Evolutionary conservation across 2,888 invertebrate genomes (phyloP).

Genomic region (Macrophya alboannulata): DNA sequence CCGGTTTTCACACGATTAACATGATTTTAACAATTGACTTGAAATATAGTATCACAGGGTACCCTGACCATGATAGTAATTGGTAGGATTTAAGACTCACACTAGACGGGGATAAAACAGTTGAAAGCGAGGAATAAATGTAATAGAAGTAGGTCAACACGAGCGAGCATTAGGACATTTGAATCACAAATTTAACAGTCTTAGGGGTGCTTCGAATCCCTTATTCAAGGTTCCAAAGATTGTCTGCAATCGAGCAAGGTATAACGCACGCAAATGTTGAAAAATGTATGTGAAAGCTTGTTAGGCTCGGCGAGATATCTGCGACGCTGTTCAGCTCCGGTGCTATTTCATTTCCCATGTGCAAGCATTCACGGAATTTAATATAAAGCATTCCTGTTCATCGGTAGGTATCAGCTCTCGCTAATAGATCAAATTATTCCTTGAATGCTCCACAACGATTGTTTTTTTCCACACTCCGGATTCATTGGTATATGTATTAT

Average conservation of each 20-base stretch:
- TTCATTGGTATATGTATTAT: neutral
- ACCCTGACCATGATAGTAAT: neutral
- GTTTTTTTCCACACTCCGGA: conserved; percentile 18
- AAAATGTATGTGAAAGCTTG: conserved; percentile 1
- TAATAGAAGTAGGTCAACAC: conserved; percentile 47
- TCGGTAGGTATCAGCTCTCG: neutral
- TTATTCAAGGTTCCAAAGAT: conserved; percentile 14
- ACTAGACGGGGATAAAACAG: neutral
- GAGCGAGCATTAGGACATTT: conserved; percentile 44
- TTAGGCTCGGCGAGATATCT: neutral
- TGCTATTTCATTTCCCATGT: conserved; percentile 43
- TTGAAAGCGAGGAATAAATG: conserved; percentile 22
- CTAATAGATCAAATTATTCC: neutral
- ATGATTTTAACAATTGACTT: neutral
- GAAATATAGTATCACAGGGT: neutral
- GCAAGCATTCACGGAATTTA: conserved; percentile 44
- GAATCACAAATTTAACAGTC: conserved; percentile 11
- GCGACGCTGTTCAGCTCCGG: neutral
- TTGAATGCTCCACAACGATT: neutral
- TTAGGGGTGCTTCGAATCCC: conserved; percentile 28
- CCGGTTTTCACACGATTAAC: neutral
- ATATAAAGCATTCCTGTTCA: conserved; percentile 39
- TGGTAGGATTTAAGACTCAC: neutral
- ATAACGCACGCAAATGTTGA: conserved; percentile 5
- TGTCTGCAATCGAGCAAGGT: neutral